Base-by-base conservation (phyloP, 2,797 vertebrate species). In the Typhlichthys subterraneus region DNA sequence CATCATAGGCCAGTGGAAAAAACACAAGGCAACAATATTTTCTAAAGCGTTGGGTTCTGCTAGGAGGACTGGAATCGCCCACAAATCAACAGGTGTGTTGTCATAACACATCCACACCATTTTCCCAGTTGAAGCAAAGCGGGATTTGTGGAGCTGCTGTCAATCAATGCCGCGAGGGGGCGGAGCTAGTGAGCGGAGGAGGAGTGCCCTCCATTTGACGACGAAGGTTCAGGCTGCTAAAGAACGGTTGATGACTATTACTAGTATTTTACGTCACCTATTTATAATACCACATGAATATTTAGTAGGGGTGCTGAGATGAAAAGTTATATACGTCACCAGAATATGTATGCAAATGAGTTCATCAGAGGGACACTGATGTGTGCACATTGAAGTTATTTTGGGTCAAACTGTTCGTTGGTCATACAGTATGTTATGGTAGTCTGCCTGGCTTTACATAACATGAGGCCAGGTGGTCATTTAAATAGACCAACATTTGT, bases 171-270 rank as follows among this genome's bases (percentile, higher is more conserved):
- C 8, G n/a, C 69, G 23, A 23, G 50, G 38, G 55, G 67, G 46
- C 57, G 59, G 68, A 70, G 74, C 69, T 58, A 5, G 17, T 46
- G 23, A 59, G 76, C 63, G 53, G 81, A 23, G 90, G 87, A 88
- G 67, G 90, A 86, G 92, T 93, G 92, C 92, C 91, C 93, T 92
- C 92, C 87, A 83, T 75, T 74, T 85, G 8, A 38, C 33, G 58
- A 14, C 38, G 58, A 76, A 33, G 77, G 70, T 75, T 81, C 53
- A 3, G 85, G 89, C 88, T 92, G 91, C 88, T 91, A 85, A 56
- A 73, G 42, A 63, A 82, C 75, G 69, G 33, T 38, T 7, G 6
- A 38, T 38, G 9, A 38, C 33, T 38, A 38, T 38, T 38, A 9
- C 33, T 38, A 56, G 59, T 12, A 81, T 76, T 73, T 68, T 12